phyloP scores from a whole-genome alignment of 2,888 invertebrate genomes.

The Athalia rosae region DNA sequence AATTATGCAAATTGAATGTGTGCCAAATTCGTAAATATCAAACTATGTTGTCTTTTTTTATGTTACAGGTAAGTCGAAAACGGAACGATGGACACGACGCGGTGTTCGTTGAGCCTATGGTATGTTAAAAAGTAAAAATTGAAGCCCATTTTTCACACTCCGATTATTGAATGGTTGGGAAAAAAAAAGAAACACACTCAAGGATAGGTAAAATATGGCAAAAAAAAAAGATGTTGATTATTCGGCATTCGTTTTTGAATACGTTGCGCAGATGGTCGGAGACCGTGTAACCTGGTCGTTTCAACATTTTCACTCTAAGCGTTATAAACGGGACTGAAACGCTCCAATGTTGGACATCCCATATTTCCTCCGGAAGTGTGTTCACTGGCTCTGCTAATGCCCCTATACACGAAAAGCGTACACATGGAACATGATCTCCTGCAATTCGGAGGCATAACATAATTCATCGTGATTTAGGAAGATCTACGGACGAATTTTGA shows the following conservation, averaged over 20 bases:
- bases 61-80: constrained; percentile 24
- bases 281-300: neutral
- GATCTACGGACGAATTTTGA: no score
- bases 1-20: no score
- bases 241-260: constrained; percentile 1
- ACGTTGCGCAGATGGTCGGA: neutral
- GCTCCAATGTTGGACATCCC: constrained; percentile 7
- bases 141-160: neutral
- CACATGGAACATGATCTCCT: neutral
- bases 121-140: neutral
- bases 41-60: neutral
- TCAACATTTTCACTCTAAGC: neutral
- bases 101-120: neutral
- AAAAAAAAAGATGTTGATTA: neutral
- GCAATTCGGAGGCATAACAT: neutral
- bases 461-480: no score
- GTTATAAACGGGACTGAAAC: constrained; percentile 2
- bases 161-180: neutral
- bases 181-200: constrained; percentile 4
- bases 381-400: constrained; percentile 26
- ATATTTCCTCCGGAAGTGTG: constrained; percentile 34
- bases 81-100: neutral
- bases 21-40: no score
- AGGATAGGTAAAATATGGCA: neutral
- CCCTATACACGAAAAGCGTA: neutral